Evolutionary conservation across 2,113 vertebrate species (phyloP), one percentile per base, ranked within the genome.

Genomic region (Miniopterus natalensis): DNA sequence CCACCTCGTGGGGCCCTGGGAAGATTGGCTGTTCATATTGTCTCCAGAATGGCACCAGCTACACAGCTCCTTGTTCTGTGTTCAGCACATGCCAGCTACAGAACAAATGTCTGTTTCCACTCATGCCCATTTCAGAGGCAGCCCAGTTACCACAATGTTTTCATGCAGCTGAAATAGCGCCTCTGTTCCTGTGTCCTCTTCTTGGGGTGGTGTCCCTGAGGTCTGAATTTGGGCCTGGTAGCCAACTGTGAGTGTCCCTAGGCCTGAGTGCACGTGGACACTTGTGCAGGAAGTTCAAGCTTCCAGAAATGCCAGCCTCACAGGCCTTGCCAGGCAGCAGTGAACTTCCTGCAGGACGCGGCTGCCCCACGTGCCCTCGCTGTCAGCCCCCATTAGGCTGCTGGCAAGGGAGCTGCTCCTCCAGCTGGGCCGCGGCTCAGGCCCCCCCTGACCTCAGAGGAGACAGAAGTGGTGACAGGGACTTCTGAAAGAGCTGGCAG

Each of bases 21-120:
- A 6, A 49, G 80, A 47, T 57, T 40, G 13, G 8, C 47, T 12
- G 31, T 21, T 31, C 17, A 18, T 11, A 20, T 18, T 13, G 40
- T 45, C 10, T 65, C 45, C 47, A 59, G 70, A 65, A 63, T 1
- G 21, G 25, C 5, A 7, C 15, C 42, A 17, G 45, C 8, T 42
- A 7, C 23, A 0, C 15, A 4, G 42, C 9, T n/a, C 7, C 3
- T 42, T 36, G 4, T 15, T 23, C 2, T 0, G 0, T 10, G 7
- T 42, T 61, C 3, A 1, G 36, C 17, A 15, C 11, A 0, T 11
- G 2, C 51, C 6, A 1, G 9, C 66, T 66, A 5, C 0, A 3
- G 1, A 9, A 9, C 1, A 1, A 66, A 40, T 1, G 8, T 51
- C 40, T 15, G 1, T 88, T 20, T 53, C 63, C 23, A 21, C 13